Evolutionary conservation across 2,113 vertebrate species (phyloP).

Genomic region (Perognathus longimembris): DNA sequence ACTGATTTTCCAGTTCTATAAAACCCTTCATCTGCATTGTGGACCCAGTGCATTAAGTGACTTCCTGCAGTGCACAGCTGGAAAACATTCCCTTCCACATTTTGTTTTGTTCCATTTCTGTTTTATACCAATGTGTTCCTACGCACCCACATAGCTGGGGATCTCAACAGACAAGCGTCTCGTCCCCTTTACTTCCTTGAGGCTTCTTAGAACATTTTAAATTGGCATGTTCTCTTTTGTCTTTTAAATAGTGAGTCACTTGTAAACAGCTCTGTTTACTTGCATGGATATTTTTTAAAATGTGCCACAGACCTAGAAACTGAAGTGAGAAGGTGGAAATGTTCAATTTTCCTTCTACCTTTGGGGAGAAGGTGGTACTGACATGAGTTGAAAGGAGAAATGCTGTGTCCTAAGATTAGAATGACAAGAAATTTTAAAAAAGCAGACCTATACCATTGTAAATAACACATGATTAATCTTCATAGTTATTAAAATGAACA

Average conservation of each 20-base stretch:
- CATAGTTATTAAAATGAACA: neutral
- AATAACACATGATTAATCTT: neutral
- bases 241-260: conserved; percentile 82
- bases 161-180: conserved; percentile 78
- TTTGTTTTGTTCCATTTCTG: conserved; percentile 86
- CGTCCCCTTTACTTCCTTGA: conserved; percentile 78
- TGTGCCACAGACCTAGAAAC: conserved; percentile 76
- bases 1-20: conserved; percentile 82
- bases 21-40: conserved; percentile 83
- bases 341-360: conserved; percentile 78
- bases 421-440: conserved; percentile 3
- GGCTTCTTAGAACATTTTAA: conserved; percentile 82
- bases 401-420: conserved; percentile 7
- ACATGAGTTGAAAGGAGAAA: conserved; percentile 73
- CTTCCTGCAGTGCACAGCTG: conserved; percentile 85
- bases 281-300: conserved; percentile 77
- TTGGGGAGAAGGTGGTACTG: conserved; percentile 75
- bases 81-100: conserved; percentile 84
- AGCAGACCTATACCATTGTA: neutral
- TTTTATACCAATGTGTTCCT: conserved; percentile 82
- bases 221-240: conserved; percentile 84
- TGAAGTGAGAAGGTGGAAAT: conserved; percentile 80
- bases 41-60: conserved; percentile 82
- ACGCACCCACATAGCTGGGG: conserved; percentile 76
- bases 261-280: conserved; percentile 83